Evolutionary conservation across 2,888 invertebrate species (phyloP).

Genomic region (Acanthococcus lagerstroemiae): DNA sequence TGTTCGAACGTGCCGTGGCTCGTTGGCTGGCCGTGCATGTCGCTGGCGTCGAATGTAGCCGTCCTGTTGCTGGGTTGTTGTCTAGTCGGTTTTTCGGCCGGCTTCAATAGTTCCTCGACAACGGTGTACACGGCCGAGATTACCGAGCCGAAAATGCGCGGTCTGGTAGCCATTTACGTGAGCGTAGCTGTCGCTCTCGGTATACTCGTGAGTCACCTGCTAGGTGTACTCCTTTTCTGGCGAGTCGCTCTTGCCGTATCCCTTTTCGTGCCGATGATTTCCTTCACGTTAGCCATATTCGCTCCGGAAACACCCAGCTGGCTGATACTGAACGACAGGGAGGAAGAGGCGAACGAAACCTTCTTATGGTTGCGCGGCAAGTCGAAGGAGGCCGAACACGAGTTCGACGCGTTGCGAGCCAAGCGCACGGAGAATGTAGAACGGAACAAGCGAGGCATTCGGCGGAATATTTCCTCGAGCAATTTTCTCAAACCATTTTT

Average conservation of each 20-base stretch:
- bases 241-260: background rate
- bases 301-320: conserved; percentile 1
- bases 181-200: background rate
- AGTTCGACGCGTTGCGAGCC: background rate
- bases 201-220: background rate
- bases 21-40: background rate
- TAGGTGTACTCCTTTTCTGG: background rate
- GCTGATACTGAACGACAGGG: background rate
- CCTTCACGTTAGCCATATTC: background rate
- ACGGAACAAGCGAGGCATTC: background rate
- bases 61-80: background rate
- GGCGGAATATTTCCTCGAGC: background rate
- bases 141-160: conserved; percentile 1
- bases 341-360: background rate
- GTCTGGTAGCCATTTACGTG: background rate
- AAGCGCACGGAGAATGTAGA: background rate
- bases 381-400: background rate
- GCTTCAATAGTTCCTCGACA: background rate
- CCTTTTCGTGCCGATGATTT: background rate
- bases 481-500: background rate
- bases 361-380: background rate
- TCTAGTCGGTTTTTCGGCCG: conserved; percentile 1
- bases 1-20: background rate
- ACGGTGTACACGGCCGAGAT: conserved; percentile 3
- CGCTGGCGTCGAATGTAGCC: background rate